Evolutionary conservation across 2,113 vertebrate genomes (phyloP).

Genomic region (Psilopsiagon aurifrons): DNA sequence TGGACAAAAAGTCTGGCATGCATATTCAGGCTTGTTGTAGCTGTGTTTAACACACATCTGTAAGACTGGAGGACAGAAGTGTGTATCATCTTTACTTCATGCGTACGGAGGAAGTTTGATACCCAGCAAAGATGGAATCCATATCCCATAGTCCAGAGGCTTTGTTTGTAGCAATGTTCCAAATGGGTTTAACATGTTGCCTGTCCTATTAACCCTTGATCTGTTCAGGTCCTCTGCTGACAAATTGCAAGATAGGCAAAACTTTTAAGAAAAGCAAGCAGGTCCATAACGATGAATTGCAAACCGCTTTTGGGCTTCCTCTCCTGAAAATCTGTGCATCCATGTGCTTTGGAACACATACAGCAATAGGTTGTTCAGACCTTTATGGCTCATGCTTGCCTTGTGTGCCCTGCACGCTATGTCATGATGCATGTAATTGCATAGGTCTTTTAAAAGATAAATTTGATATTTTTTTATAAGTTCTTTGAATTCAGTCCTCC

Average conservation of each 20-base stretch:
- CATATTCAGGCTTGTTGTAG: background rate
- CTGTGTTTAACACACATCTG: background rate
- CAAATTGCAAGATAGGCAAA: background rate
- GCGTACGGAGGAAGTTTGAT: background rate
- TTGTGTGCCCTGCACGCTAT: background rate
- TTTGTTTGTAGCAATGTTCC: background rate
- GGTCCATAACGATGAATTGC: background rate
- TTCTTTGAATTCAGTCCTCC: conserved; percentile 35
- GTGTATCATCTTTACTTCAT: background rate
- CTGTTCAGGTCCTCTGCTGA: background rate
- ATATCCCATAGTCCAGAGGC: background rate
- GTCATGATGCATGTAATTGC: background rate
- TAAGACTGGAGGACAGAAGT: background rate
- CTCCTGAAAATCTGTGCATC: background rate
- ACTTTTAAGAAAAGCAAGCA: background rate
- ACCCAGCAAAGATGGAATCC: background rate
- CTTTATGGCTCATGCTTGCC: background rate
- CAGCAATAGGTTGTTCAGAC: background rate
- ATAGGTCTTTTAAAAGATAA: conserved; percentile 28
- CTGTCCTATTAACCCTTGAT: background rate
- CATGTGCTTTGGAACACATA: background rate
- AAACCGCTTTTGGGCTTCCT: background rate
- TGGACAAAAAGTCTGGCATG: background rate
- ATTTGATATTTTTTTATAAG: conserved; percentile 45
- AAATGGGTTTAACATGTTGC: background rate